These are phyloP conservation scores for Pasiphila rectangulata DNA, from an alignment of 2,888 invertebrate species.

Conservation along the genomic window DNA sequence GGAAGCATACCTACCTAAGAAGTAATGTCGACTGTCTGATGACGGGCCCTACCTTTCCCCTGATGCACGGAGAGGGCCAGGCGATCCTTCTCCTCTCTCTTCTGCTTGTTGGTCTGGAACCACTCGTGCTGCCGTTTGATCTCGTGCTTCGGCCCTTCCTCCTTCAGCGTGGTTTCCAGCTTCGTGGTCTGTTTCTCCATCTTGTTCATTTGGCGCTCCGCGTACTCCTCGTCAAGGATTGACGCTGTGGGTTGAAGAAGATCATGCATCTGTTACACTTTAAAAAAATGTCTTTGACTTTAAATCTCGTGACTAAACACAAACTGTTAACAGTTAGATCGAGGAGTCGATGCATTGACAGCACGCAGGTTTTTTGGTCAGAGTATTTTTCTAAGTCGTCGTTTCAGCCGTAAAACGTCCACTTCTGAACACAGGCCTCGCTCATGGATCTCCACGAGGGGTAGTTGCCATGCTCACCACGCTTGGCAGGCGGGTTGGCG, in stretches of 20 bases:
- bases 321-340: too few species aligned
- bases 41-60: conserved; percentile 56
- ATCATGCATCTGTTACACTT: too few species aligned
- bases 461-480: too few species aligned
- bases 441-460: too few species aligned
- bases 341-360: too few species aligned
- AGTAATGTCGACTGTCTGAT: too few species aligned
- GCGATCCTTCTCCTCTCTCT: conserved; percentile 87
- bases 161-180: conserved; percentile 63
- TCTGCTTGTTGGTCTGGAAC: conserved; percentile 93
- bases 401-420: too few species aligned
- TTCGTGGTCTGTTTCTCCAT: conserved; percentile 92
- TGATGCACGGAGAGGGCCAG: conserved; percentile 69
- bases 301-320: not conserved
- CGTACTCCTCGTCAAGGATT: conserved; percentile 91
- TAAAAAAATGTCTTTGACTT: not conserved
- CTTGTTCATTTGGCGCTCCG: conserved; percentile 89
- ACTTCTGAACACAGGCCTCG: too few species aligned
- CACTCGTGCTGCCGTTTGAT: conserved; percentile 82
- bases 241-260: conserved; percentile 78
- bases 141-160: conserved; percentile 58
- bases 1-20: too few species aligned
- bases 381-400: too few species aligned
- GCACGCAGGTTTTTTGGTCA: too few species aligned
- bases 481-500: too few species aligned